A percentile compares a stretch with the other conserved stretches of the same genome.
phyloP scores from a whole-genome alignment of 2,797 vertebrate genomes.

The Iguana delicatissima region DNA sequence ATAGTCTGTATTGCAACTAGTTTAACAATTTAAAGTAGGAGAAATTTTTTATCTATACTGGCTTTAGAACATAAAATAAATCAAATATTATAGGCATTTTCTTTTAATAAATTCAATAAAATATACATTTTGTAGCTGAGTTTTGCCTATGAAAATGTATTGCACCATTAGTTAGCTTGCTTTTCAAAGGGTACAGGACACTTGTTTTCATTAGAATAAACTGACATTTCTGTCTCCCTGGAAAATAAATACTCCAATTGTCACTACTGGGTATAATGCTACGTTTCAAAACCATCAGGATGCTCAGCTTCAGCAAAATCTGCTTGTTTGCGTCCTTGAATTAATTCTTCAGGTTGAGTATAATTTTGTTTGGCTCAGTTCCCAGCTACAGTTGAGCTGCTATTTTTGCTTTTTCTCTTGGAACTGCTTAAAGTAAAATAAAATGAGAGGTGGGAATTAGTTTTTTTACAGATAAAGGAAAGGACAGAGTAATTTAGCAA shows the following conservation, averaged over 20 bases:
- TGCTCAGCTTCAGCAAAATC: constrained; percentile 11
- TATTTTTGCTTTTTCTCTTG: constrained; percentile 48
- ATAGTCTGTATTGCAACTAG: accelerated
- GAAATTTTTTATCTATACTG: background rate
- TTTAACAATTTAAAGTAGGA: background rate
- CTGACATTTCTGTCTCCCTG: background rate
- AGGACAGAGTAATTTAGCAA: background rate
- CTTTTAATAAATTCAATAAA: too few relatives aligned
- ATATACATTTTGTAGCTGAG: too few relatives aligned
- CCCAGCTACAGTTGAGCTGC: constrained; percentile 44
- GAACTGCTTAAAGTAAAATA: constrained; percentile 54
- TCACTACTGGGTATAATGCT: background rate
- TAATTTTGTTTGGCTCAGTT: constrained; percentile 62
- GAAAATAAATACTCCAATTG: constrained; percentile 55
- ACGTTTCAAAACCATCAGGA: constrained; percentile 25
- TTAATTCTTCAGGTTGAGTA: constrained; percentile 54
- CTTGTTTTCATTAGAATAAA: background rate
- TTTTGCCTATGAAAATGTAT: too few relatives aligned
- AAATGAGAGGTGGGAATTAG: constrained; percentile 36
- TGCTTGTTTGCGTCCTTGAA: constrained; percentile 48
- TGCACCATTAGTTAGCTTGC: too few relatives aligned
- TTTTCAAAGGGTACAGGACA: too few relatives aligned
- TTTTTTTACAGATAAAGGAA: constrained; percentile 20
- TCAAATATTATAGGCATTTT: background rate
- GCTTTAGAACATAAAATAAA: background rate